Conservation (phyloP, 1,140 invertebrate species). For the Coelopa frigida region DNA sequence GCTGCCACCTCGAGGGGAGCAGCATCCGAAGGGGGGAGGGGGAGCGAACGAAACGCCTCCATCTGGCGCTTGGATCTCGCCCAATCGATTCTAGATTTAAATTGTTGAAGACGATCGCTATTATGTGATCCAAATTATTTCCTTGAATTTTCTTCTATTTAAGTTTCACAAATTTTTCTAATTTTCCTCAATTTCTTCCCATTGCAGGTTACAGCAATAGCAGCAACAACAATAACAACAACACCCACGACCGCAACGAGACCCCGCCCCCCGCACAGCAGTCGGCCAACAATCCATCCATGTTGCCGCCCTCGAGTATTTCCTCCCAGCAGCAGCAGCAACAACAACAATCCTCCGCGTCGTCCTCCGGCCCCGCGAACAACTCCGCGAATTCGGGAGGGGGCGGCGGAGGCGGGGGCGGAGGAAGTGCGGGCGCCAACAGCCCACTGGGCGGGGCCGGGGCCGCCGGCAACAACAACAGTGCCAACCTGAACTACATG, state of each 20-base stretch:
- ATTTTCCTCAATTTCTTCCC: neutral
- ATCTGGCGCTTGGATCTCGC: no score
- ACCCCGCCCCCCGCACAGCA: constrained; percentile 17
- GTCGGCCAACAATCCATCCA: constrained; percentile 7
- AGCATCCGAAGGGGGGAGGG: no score
- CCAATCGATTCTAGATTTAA: no score
- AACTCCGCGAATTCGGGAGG: no score
- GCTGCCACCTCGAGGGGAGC: no score
- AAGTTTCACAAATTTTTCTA: neutral
- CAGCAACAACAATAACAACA: constrained; percentile 21
- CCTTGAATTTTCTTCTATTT: neutral
- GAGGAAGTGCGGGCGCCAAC: constrained; percentile 6
- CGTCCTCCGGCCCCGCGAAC: constrained; percentile 1
- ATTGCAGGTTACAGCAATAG: constrained; percentile 19
- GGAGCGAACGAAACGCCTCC: no score
- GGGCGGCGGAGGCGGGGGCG: neutral
- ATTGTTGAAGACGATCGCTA: no score
- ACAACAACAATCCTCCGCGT: constrained; percentile 6
- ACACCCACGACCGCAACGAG: constrained; percentile 20
- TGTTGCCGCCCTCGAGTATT: constrained; percentile 13
- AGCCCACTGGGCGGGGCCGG: constrained; percentile 8
- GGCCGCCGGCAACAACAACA: constrained; percentile 30
- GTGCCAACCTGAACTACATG: constrained; percentile 36
- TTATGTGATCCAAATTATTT: neutral
- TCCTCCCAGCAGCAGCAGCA: neutral